Base-by-base conservation (phyloP, 2,113 vertebrate species). In the Sceloporus undulatus region DNA sequence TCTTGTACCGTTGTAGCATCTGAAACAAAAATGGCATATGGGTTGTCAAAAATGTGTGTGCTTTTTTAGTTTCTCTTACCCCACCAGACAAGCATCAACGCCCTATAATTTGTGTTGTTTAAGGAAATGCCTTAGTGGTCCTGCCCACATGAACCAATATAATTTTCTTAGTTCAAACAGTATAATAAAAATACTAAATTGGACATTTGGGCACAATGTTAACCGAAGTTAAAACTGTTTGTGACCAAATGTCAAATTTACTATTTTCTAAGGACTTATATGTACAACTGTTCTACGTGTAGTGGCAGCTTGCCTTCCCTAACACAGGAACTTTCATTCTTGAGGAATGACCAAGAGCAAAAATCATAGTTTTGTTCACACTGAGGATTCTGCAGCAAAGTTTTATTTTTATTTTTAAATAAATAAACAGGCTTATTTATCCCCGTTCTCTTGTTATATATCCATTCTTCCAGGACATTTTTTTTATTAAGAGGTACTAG, bases 101-200 rank as follows among this genome's bases (percentile, higher is more conserved):
- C 66, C 88, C 40, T 66, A 59, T 83, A 84, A 84, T 65, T 87
- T 38, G 3, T 40, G 71, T 86, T 83, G 70, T 1, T 0, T 52
- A 42, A 8, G 4, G 2, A 25, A 23, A 54, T 74, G n/a, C 48
- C 23, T 75, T 29, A 84, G 23, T 77, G 80, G 27, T 11, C 27
- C 27, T 86, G 68, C 83, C 93, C 38, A 23, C 78, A 70, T 40
- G 34, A 81, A 91, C 70, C 40, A 84, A 11, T 1, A 38, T 34
- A 0, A 82, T 68, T 89, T 52, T 48, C 66, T 25, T 34, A 0
- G 0, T 79, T 77, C 21, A 74, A 89, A 84, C 54, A 81, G n/a
- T 34, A 71, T 42, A 73, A 76, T 25, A 78, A 90, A 87, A 87
- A 84, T 65, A 29, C 65, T 34, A 74, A 74, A 70, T 84, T 62